Percentiles rank a stretch among this genome's conserved stretches.
phyloP scores from a whole-genome alignment of 1,140 invertebrate species.

The Bombyx mandarina region DNA sequence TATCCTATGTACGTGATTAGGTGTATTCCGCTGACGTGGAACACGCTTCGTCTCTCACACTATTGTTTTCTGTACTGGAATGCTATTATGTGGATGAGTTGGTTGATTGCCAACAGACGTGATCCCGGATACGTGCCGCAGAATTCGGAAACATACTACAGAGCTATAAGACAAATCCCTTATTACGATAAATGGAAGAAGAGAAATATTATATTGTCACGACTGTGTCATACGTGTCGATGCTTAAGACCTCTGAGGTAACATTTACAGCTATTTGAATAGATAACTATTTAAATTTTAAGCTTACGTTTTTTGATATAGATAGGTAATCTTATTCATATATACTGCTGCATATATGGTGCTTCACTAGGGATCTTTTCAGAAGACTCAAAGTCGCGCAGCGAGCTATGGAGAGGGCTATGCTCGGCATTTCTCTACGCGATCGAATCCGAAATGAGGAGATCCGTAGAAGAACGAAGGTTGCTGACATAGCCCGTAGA shows the following conservation, averaged over 20 bases:
- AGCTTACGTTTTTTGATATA: no score
- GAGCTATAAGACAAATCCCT: slow-evolving; percentile 90
- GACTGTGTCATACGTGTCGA: slow-evolving; percentile 91
- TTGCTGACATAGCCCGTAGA: no score
- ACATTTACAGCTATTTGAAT: not conserved
- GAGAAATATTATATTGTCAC: slow-evolving; percentile 85
- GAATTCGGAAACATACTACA: slow-evolving; percentile 90
- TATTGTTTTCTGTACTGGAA: slow-evolving; percentile 94
- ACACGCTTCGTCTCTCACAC: slow-evolving; percentile 85
- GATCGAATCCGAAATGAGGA: no score
- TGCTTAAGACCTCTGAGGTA: slow-evolving; percentile 83
- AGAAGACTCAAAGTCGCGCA: no score
- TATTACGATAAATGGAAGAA: slow-evolving; percentile 93
- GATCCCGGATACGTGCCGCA: slow-evolving; percentile 91
- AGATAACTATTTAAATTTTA: no score
- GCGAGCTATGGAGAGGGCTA: no score
- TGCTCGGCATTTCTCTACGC: no score
- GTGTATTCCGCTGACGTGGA: slow-evolving; percentile 93
- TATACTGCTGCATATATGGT: no score
- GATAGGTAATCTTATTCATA: no score
- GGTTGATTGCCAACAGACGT: slow-evolving; percentile 89
- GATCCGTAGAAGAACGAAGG: no score
- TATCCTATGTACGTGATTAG: slow-evolving; percentile 94
- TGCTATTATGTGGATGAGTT: slow-evolving; percentile 91
- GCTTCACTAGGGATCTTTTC: no score